A percentile compares a stretch with the other conserved stretches of the same genome.
Conservation (phyloP, 1,140 invertebrate genomes). For the Lycorma delicatula region DNA sequence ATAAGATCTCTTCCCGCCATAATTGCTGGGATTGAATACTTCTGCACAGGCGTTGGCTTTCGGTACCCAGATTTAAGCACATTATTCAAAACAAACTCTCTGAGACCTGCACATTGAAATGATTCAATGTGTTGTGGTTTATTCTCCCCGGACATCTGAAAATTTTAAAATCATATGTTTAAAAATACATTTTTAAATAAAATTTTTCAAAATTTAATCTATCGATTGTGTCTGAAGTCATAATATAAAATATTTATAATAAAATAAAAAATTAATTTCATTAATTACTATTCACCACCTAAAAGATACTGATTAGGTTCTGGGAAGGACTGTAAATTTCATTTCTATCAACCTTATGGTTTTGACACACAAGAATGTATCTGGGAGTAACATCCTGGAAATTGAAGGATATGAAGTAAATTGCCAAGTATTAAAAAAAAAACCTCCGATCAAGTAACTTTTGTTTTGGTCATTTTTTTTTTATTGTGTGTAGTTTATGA, state of each 20-base stretch:
- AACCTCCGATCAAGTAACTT: too few relatives aligned
- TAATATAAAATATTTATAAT: not conserved
- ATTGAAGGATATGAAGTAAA: too few relatives aligned
- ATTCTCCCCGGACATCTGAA: slow-evolving; percentile 55
- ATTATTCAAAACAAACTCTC: slow-evolving; percentile 62
- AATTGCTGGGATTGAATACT: slow-evolving; percentile 79
- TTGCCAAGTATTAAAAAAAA: too few relatives aligned
- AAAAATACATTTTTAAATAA: not conserved
- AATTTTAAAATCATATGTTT: slow-evolving; percentile 20
- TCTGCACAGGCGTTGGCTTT: slow-evolving; percentile 90
- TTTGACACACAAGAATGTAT: too few relatives aligned
- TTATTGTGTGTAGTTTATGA: too few relatives aligned
- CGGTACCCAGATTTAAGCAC: slow-evolving; percentile 71
- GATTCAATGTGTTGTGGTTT: slow-evolving; percentile 49
- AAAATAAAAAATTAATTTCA: not conserved
- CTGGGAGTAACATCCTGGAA: too few relatives aligned
- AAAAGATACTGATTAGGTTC: too few relatives aligned
- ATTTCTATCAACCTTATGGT: too few relatives aligned
- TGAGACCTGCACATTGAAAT: slow-evolving; percentile 64
- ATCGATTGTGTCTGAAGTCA: not conserved
- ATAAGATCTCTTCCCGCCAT: slow-evolving; percentile 75
- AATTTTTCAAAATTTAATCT: not conserved
- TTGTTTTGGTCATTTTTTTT: too few relatives aligned
- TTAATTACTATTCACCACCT: too few relatives aligned
- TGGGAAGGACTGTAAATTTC: too few relatives aligned